Conservation (phyloP, 2,797 vertebrate species). For the Corythornis leucogaster region DNA sequence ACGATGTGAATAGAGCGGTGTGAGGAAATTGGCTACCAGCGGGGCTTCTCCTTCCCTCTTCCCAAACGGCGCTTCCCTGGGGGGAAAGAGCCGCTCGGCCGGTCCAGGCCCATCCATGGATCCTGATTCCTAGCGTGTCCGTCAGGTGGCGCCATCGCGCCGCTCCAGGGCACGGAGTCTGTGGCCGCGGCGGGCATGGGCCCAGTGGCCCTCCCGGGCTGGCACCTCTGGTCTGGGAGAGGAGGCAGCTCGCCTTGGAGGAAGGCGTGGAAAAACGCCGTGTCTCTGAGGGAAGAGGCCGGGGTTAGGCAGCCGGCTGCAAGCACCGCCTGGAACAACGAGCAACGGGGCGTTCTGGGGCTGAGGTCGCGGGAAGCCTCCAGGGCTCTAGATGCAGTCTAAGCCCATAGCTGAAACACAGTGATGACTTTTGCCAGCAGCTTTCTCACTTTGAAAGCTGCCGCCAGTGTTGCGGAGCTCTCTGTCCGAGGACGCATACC, state of each 20-base stretch:
- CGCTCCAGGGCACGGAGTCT: too few species aligned
- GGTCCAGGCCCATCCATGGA: too few species aligned
- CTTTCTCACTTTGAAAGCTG: background rate
- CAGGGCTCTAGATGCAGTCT: background rate
- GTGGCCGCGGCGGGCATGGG: too few species aligned
- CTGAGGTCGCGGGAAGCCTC: too few species aligned
- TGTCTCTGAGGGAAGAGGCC: too few species aligned
- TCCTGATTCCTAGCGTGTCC: background rate
- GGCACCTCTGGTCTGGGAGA: background rate
- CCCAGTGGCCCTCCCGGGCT: background rate
- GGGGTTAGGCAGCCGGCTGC: fast-evolving
- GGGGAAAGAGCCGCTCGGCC: too few species aligned
- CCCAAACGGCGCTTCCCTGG: too few species aligned
- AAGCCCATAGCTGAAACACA: background rate
- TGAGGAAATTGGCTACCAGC: fast-evolving
- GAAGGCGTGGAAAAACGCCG: fast-evolving
- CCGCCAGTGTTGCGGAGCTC: background rate
- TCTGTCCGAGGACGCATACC: fast-evolving
- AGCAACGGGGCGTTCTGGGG: fast-evolving
- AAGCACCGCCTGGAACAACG: fast-evolving
- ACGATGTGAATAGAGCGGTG: fast-evolving
- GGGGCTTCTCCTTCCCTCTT: too few species aligned
- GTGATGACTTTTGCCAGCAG: fast-evolving
- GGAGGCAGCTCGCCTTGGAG: fast-evolving
- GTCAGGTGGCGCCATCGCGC: background rate